phyloP scores from a whole-genome alignment of 2,888 invertebrate species.

The Habrosyne pyritoides region DNA sequence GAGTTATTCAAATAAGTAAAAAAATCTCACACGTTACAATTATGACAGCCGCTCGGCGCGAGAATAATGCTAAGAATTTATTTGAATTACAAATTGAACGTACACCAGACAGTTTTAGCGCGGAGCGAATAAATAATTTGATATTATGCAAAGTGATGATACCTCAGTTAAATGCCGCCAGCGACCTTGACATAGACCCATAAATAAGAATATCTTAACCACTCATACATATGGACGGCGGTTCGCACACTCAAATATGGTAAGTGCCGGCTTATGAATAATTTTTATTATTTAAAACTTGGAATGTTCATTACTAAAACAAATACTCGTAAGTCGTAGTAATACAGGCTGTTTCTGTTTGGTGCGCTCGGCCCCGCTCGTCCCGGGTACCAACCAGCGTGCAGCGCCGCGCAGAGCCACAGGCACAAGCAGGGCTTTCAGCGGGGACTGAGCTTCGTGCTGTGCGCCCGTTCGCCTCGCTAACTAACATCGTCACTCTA shows the following conservation, averaged over 20 bases:
- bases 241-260: constrained; percentile 80
- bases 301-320: constrained; percentile 84
- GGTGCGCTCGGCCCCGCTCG: constrained; percentile 9
- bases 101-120: constrained; percentile 76
- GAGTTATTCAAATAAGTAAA: constrained; percentile 52
- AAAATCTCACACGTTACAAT: constrained; percentile 72
- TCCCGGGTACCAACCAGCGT: neutral
- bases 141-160: constrained; percentile 81
- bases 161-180: constrained; percentile 62
- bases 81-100: constrained; percentile 81
- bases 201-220: constrained; percentile 82
- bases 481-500: constrained; percentile 14
- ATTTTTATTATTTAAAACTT: constrained; percentile 83
- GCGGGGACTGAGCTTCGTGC: neutral
- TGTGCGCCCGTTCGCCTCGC: constrained; percentile 3
- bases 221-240: constrained; percentile 82
- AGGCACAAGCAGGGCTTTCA: neutral
- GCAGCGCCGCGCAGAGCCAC: neutral
- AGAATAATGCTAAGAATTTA: constrained; percentile 72
- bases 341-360: constrained; percentile 73
- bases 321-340: constrained; percentile 81
- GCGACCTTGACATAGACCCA: constrained; percentile 82
- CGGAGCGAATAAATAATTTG: constrained; percentile 81
- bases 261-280: constrained; percentile 83
- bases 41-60: constrained; percentile 59